Evolutionary conservation across 2,888 invertebrate genomes (phyloP).

Genomic region (Agrotis segetum): DNA sequence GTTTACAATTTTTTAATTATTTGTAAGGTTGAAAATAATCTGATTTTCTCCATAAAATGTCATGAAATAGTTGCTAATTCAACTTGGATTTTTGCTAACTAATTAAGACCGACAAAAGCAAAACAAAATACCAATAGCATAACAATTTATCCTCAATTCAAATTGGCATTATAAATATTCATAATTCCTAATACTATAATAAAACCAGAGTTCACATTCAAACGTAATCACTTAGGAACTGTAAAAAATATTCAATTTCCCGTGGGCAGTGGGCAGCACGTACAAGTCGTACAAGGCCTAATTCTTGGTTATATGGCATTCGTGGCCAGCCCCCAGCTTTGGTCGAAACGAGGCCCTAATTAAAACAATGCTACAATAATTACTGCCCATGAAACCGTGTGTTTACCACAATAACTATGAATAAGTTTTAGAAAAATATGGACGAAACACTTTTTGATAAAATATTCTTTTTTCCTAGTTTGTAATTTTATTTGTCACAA

Average conservation of each 20-base stretch:
- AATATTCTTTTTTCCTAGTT: conserved; percentile 5
- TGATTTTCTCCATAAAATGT: too few relatives aligned
- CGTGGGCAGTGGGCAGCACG: conserved; percentile 39
- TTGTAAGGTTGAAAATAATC: too few relatives aligned
- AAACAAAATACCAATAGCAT: too few relatives aligned
- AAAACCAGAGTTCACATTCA: conserved; percentile 17
- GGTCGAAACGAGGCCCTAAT: conserved; percentile 52
- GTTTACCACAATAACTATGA: conserved; percentile 33
- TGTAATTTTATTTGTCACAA: neutral
- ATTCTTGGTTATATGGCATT: conserved; percentile 53
- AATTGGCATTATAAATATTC: too few relatives aligned
- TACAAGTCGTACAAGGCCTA: conserved; percentile 40
- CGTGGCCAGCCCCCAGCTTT: conserved; percentile 46
- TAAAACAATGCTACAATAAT: conserved; percentile 55
- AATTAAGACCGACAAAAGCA: too few relatives aligned
- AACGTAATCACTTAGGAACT: conserved; percentile 17
- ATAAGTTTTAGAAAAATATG: conserved; percentile 26
- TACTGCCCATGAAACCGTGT: conserved; percentile 49
- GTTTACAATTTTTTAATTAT: too few relatives aligned
- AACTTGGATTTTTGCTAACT: too few relatives aligned
- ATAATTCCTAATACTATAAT: neutral
- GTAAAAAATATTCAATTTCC: conserved; percentile 52
- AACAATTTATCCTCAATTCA: too few relatives aligned
- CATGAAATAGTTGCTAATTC: too few relatives aligned
- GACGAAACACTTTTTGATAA: neutral